phyloP scores from a whole-genome alignment of 2,113 vertebrate species.

The Anas platyrhynchos region DNA sequence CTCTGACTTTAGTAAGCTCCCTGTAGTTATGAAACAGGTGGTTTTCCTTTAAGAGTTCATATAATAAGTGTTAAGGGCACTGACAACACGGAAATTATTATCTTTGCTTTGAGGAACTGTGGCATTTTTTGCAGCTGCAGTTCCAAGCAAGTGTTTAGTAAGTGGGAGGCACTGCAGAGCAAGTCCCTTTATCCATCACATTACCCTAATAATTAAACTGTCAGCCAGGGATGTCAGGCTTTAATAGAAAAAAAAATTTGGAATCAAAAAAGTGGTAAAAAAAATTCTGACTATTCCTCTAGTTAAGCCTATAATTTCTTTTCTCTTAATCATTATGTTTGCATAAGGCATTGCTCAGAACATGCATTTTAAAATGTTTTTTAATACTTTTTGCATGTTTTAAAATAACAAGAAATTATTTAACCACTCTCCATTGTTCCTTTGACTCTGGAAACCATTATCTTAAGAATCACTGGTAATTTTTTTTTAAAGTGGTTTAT shows the following conservation, averaged over 20 bases:
- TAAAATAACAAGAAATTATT: conserved; percentile 62
- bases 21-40: neutral
- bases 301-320: conserved; percentile 84
- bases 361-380: neutral
- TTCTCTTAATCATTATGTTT: conserved; percentile 80
- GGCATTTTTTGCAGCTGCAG: conserved; percentile 81
- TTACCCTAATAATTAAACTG: conserved; percentile 87
- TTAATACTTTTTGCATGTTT: conserved; percentile 29
- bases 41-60: neutral
- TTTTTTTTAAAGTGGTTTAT: neutral
- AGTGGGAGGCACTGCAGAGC: conserved; percentile 80
- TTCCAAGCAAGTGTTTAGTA: conserved; percentile 74
- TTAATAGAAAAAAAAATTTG: conserved; percentile 51
- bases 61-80: neutral
- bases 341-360: conserved; percentile 67
- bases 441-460: conserved; percentile 14
- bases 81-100: conserved; percentile 36
- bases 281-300: conserved; percentile 74
- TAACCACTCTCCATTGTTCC: conserved; percentile 31
- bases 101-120: conserved; percentile 33
- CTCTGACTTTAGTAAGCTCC: neutral
- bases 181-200: conserved; percentile 81
- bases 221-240: conserved; percentile 77
- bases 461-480: neutral
- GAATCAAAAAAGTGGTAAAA: conserved; percentile 78